Evolutionary conservation across 1,140 invertebrate genomes (phyloP).

Genomic region (Oryzaephilus surinamensis): DNA sequence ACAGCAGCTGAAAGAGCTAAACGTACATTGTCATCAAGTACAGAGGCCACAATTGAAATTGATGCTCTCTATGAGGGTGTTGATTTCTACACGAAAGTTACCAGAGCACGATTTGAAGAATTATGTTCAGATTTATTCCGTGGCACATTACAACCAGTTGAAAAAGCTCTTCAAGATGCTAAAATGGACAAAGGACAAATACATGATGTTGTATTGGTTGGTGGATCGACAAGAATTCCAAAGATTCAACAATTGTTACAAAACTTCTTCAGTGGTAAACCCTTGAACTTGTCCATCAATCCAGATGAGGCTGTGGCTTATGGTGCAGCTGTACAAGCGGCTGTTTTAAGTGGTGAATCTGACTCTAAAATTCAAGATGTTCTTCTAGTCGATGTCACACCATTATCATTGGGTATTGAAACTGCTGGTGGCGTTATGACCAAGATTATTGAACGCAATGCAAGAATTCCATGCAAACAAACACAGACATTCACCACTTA

Average conservation of each 20-base stretch:
- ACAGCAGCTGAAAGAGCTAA: slow-evolving; percentile 73
- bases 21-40: slow-evolving; percentile 59
- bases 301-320: slow-evolving; percentile 64
- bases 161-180: slow-evolving; percentile 56
- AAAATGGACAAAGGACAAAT: slow-evolving; percentile 55
- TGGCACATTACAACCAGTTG: slow-evolving; percentile 55
- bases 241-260: slow-evolving; percentile 53
- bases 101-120: slow-evolving; percentile 60
- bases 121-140: slow-evolving; percentile 56
- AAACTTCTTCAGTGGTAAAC: slow-evolving; percentile 58
- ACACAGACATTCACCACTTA: slow-evolving; percentile 52
- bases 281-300: slow-evolving; percentile 51
- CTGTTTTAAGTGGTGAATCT: slow-evolving; percentile 38
- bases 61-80: slow-evolving; percentile 59
- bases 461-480: slow-evolving; percentile 49
- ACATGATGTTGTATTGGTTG: slow-evolving; percentile 55
- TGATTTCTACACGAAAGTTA: slow-evolving; percentile 42
- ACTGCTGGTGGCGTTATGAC: slow-evolving; percentile 56
- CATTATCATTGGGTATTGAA: no score
- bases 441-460: slow-evolving; percentile 52
- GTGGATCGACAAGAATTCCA: slow-evolving; percentile 55
- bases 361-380: slow-evolving; percentile 42
- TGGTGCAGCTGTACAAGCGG: slow-evolving; percentile 54
- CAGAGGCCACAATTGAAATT: slow-evolving; percentile 60
- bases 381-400: slow-evolving; percentile 44